Evolutionary conservation across 2,888 invertebrate genomes (phyloP).

Genomic region (Dendrolimus pini): DNA sequence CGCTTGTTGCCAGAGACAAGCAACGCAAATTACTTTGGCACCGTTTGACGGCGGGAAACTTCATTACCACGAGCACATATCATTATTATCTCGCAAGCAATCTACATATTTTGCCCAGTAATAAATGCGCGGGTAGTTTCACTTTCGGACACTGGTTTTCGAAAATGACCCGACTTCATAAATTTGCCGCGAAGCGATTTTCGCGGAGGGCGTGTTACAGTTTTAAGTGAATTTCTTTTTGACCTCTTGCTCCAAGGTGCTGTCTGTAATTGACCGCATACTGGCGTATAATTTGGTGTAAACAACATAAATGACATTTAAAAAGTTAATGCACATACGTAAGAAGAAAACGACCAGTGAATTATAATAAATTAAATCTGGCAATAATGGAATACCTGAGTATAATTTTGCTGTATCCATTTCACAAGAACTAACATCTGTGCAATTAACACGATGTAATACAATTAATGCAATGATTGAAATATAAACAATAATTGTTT

Average conservation of each 20-base stretch:
- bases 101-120: constrained; percentile 75
- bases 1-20: constrained; percentile 69
- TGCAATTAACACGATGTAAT: neutral
- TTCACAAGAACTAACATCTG: neutral
- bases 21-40: constrained; percentile 77
- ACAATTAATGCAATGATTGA: no score
- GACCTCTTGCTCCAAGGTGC: constrained; percentile 73
- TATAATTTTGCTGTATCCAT: neutral
- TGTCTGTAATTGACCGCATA: constrained; percentile 57
- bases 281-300: constrained; percentile 62
- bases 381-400: neutral
- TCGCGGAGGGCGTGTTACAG: constrained; percentile 72
- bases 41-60: constrained; percentile 77
- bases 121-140: constrained; percentile 74
- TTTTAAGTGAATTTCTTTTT: constrained; percentile 76
- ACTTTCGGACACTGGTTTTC: constrained; percentile 74
- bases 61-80: constrained; percentile 77
- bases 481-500: no score
- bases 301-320: constrained; percentile 66
- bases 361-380: neutral
- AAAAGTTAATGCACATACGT: constrained; percentile 17
- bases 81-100: constrained; percentile 74
- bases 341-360: neutral
- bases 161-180: constrained; percentile 71
- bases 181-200: constrained; percentile 49